Evolutionary conservation across 2,888 invertebrate species (phyloP), one percentile per base, ranked within the genome.

Genomic region (Crocallis elinguaria): DNA sequence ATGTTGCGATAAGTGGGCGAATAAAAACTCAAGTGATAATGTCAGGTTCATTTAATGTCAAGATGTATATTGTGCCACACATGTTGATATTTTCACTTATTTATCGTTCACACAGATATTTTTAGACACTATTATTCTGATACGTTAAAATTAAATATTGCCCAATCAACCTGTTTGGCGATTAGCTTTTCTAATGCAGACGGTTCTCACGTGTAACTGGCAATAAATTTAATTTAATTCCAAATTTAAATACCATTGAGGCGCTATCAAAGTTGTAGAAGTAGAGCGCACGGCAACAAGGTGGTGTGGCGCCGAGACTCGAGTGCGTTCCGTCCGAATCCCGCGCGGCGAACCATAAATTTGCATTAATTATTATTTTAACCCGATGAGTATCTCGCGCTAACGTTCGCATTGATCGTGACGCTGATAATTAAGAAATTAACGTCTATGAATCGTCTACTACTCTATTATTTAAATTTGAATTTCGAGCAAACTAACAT

Each of bases 351-450:
- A 61, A 64, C 59, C 60, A 65, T 63, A 79, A 77, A 83, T 84
- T 83, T 79, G 76, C 81, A 83, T 84, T 80, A 75, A 84, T 81
- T 79, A 84, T 81, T 79, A 79, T 72, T 74, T 73, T 71, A 73
- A 73, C 67, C 67, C 71, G 80, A 82, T 81, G 75, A 60, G 62
- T 78, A 79, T 79, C 78, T 71, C 62, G 72, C 67, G 74, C 71
- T 60, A 77, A 77, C 67, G 69, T 76, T 76, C 69, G 67, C 76
- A 75, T 76, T 73, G 79, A 80, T 82, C 75, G 76, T 75, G 74
- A 69, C 63, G 59, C 57, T 63, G 76, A 80, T 78, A 75, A 69
- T 67, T 62, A 64, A 62, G 62, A 67, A 68, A 71, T 60, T 54
- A 60, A 58, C 50, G 58, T 60, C 56, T 59, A 52, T 44, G 55